These are phyloP conservation scores for Tetramorium bicarinatum DNA, from an alignment of 2,888 invertebrate genomes.

Conservation along the genomic window DNA sequence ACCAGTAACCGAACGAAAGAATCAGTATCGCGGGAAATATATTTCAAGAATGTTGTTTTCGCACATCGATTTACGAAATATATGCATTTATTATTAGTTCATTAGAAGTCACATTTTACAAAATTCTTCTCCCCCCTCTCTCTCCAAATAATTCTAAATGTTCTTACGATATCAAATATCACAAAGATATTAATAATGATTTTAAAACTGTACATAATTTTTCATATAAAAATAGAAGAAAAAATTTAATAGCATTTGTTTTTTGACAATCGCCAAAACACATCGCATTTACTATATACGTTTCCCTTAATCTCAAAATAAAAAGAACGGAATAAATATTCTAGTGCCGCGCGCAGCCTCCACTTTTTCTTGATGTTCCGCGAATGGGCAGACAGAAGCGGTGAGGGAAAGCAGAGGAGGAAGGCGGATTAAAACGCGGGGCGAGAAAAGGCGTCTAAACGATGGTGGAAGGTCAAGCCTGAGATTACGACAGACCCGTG, in stretches of 20 bases:
- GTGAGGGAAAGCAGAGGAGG: conserved; percentile 35
- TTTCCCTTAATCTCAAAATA: conserved; percentile 38
- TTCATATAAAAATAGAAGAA: background rate
- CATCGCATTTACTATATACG: conserved; percentile 20
- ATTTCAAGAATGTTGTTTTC: background rate
- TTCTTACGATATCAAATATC: background rate
- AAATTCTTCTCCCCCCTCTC: background rate
- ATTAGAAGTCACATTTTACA: background rate
- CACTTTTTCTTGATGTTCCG: conserved; percentile 43
- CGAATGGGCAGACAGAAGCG: conserved; percentile 37
- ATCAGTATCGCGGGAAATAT: conserved; percentile 8
- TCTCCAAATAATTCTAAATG: background rate
- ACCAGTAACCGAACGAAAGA: background rate
- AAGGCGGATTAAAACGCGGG: conserved; percentile 32
- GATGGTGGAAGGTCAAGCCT: conserved; percentile 75
- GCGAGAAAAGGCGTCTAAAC: conserved; percentile 60
- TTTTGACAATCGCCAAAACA: conserved; percentile 3
- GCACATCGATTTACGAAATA: background rate
- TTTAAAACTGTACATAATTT: background rate
- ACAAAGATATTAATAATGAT: conserved; percentile 22
- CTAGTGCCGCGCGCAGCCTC: conserved; percentile 21
- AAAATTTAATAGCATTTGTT: background rate
- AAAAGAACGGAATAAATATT: conserved; percentile 46
- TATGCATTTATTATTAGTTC: background rate
- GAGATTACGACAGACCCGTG: conserved; percentile 74